phyloP scores from a whole-genome alignment of 2,113 vertebrate species.

The Tetrao urogallus region DNA sequence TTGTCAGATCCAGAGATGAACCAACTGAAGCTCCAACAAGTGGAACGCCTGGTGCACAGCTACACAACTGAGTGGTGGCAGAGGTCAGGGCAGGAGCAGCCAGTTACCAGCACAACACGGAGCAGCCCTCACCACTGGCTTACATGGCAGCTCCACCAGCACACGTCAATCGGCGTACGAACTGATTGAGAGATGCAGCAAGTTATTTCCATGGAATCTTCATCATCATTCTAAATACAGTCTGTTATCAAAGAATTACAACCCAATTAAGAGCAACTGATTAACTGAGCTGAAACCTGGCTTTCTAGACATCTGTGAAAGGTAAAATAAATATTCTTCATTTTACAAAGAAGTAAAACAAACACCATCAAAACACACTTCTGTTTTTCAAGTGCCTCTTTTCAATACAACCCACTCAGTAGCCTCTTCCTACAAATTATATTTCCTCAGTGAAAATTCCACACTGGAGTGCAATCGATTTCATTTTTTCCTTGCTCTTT shows the following conservation, averaged over 20 bases:
- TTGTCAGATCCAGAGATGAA: not conserved
- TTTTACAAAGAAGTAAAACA: not conserved
- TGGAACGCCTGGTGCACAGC: not conserved
- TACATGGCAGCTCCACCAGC: not conserved
- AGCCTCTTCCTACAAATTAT: not conserved
- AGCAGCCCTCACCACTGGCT: not conserved
- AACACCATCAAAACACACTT: not conserved
- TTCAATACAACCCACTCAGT: not conserved
- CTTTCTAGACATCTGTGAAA: not conserved
- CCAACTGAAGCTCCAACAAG: not conserved
- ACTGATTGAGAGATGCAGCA: not conserved
- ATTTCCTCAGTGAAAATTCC: not conserved
- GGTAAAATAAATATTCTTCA: not conserved
- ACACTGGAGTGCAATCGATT: not conserved
- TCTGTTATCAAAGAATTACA: not conserved
- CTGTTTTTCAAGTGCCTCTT: not conserved
- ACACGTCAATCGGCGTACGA: not conserved
- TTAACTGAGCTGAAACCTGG: not conserved
- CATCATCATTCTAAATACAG: not conserved
- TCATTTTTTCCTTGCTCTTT: not conserved
- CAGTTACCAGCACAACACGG: not conserved
- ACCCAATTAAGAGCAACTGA: not conserved
- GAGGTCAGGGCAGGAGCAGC: not conserved
- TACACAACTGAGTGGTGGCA: not conserved
- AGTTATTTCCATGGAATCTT: not conserved